Conservation (phyloP, 2,797 vertebrate species). For the Centropyge bicolor region DNA sequence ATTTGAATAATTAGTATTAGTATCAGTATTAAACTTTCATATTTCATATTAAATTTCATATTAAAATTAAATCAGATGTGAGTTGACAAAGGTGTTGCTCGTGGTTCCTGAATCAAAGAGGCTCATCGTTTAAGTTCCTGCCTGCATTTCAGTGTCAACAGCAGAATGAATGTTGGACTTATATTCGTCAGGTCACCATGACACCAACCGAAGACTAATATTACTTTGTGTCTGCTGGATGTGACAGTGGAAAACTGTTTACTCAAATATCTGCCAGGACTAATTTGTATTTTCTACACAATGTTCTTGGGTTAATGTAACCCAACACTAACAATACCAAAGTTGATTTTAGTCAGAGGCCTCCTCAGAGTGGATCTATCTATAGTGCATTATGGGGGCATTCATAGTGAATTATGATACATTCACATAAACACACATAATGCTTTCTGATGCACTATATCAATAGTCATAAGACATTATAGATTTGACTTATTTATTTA, state of each 20-base stretch:
- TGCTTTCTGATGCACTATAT: no score
- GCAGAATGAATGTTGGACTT: not conserved
- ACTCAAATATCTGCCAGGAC: not conserved
- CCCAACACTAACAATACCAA: not conserved
- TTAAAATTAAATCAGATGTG: not conserved
- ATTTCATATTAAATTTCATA: not conserved
- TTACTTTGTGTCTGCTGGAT: not conserved
- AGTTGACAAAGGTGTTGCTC: not conserved
- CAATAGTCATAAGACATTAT: no score
- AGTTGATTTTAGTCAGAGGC: not conserved
- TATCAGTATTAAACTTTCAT: not conserved
- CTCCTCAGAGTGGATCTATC: no score
- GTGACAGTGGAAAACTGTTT: conserved; percentile 8
- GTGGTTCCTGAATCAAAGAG: not conserved
- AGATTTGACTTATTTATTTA: no score
- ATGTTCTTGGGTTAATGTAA: not conserved
- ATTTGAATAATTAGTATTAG: not conserved
- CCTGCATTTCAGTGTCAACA: not conserved
- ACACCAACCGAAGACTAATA: not conserved
- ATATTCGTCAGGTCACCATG: not conserved
- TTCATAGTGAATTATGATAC: no score
- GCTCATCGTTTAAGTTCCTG: not conserved
- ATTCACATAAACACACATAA: no score
- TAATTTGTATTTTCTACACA: not conserved
- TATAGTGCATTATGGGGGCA: no score